Percentiles rank a stretch among this genome's conserved stretches.
phyloP scores from a whole-genome alignment of 2,888 invertebrate species.

The Reticulitermes lucifugus region DNA sequence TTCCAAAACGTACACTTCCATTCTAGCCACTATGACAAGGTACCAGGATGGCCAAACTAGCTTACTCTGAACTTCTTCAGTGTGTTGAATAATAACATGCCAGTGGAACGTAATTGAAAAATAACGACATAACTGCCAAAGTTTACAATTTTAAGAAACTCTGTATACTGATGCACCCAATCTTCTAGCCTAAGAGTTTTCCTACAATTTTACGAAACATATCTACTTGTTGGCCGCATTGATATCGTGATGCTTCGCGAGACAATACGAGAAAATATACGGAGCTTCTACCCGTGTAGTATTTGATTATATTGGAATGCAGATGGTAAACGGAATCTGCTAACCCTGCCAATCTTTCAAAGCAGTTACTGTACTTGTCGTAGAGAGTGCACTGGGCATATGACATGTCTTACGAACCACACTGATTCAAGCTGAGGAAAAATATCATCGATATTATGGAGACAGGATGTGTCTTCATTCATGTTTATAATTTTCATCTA shows the following conservation, averaged over 20 bases:
- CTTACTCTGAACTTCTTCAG: not conserved
- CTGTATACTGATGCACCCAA: not conserved
- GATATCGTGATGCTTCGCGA: not conserved
- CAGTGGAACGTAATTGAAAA: not conserved
- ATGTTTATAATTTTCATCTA: no score
- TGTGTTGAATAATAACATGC: not conserved
- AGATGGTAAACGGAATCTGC: not conserved
- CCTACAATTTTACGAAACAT: not conserved
- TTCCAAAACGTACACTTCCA: conserved; percentile 10
- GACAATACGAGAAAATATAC: not conserved
- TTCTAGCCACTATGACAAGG: conserved; percentile 44
- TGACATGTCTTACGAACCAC: no score
- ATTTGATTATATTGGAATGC: not conserved
- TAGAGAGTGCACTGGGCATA: no score
- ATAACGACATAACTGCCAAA: not conserved
- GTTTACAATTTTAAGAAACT: not conserved
- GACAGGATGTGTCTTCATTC: no score
- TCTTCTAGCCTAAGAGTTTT: not conserved
- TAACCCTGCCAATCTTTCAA: no score
- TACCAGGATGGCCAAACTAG: conserved; percentile 45
- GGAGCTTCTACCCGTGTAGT: no score
- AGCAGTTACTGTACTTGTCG: no score
- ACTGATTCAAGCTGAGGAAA: no score
- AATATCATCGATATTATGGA: no score
- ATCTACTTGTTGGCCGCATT: conserved; percentile 8